Percentiles rank a stretch among this genome's conserved stretches.
Conservation (phyloP, 2,113 vertebrate species). For the Oncorhynchus mykiss region DNA sequence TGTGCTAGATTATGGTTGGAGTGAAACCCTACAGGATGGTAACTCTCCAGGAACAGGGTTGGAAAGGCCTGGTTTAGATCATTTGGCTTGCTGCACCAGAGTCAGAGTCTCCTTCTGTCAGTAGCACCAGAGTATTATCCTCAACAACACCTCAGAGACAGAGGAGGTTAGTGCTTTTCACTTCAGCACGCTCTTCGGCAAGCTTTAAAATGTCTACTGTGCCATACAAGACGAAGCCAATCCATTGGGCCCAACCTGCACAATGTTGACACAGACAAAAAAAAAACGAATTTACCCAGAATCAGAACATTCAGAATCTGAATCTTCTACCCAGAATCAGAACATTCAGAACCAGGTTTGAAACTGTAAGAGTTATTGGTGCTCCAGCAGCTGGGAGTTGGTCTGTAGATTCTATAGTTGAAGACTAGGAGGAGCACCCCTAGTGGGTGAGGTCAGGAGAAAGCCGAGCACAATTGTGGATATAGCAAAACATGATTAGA, state of each 20-base stretch:
- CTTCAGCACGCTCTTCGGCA: conserved; percentile 28
- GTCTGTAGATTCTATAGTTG: conserved; percentile 10
- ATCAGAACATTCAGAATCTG: conserved; percentile 13
- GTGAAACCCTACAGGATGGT: no score
- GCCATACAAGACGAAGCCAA: conserved; percentile 11
- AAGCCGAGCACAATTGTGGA: conserved; percentile 5
- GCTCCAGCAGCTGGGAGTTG: conserved; percentile 43
- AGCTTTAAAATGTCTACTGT: conserved; percentile 24
- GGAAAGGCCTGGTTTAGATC: conserved; percentile 38
- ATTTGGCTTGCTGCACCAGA: conserved; percentile 24
- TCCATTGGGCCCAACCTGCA: conserved; percentile 61
- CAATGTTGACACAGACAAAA: conserved; percentile 31
- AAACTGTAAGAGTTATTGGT: conserved; percentile 29
- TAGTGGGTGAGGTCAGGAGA: conserved; percentile 31
- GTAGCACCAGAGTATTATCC: conserved; percentile 32
- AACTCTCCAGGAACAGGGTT: no score
- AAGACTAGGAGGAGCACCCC: conserved; percentile 15
- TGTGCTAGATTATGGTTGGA: no score
- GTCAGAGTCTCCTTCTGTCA: conserved; percentile 14
- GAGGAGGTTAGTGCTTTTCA: conserved; percentile 21
- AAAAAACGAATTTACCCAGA: not conserved
- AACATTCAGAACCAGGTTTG: conserved; percentile 23
- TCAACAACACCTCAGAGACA: not conserved
- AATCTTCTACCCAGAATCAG: not conserved
- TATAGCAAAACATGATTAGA: conserved; percentile 23